Conservation (phyloP, 2,888 invertebrate species). For the Xylota sylvarum region DNA sequence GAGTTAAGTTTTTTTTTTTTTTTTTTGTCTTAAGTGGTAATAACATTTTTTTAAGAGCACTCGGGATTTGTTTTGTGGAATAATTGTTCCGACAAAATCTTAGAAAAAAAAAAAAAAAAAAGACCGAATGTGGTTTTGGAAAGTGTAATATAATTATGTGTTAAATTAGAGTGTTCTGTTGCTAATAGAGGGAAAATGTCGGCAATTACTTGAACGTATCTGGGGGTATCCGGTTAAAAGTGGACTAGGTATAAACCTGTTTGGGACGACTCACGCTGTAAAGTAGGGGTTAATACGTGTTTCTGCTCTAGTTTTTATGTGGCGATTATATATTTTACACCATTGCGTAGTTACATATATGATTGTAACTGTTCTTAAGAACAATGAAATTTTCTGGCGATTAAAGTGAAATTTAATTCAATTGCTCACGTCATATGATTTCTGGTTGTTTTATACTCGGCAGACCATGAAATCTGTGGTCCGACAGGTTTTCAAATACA, state of each 20-base stretch:
- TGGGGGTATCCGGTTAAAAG: not conserved
- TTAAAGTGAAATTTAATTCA: not conserved
- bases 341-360: not conserved
- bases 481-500: no score
- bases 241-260: not conserved
- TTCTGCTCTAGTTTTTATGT: slow-evolving; percentile 11
- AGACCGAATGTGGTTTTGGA: slow-evolving; percentile 38
- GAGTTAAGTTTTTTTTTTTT: slow-evolving; percentile 29
- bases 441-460: no score
- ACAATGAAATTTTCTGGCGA: not conserved
- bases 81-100: slow-evolving; percentile 7
- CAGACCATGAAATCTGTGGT: no score
- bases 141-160: slow-evolving; percentile 52
- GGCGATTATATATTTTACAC: not conserved
- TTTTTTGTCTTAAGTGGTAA: slow-evolving; percentile 50
- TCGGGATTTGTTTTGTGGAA: slow-evolving; percentile 10
- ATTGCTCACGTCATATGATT: no score
- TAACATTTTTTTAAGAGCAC: slow-evolving; percentile 46
- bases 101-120: not conserved
- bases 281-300: not conserved
- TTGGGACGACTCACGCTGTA: not conserved
- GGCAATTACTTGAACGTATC: not conserved
- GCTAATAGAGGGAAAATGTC: slow-evolving; percentile 30
- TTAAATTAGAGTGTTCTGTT: slow-evolving; percentile 15
- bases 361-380: not conserved